A percentile compares a stretch with the other conserved stretches of the same genome.
Evolutionary conservation across 2,888 invertebrate species (phyloP).

Genomic region (Flexamia atlantica): DNA sequence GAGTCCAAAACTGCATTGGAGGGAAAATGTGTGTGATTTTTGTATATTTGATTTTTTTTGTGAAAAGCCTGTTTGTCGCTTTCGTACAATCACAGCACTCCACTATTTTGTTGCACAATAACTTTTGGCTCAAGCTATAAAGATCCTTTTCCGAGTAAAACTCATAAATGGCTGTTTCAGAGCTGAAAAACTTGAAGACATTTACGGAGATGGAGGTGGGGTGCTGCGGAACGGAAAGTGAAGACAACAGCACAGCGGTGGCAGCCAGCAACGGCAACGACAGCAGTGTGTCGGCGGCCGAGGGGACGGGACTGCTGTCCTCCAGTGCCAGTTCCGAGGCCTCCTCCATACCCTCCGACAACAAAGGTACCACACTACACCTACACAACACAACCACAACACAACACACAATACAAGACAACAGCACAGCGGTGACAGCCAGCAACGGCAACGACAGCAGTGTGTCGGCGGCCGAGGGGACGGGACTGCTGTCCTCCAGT

Average conservation of each 20-base stretch:
- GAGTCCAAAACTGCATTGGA: no score
- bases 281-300: not conserved
- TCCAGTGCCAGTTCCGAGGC: constrained; percentile 40
- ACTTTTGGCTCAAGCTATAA: no score
- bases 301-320: not conserved
- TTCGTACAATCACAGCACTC: no score
- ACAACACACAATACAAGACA: no score
- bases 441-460: constrained; percentile 36
- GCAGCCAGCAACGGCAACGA: constrained; percentile 33
- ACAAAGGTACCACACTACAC: no score
- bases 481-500: constrained; percentile 6
- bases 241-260: constrained; percentile 17
- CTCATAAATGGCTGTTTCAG: constrained; percentile 13
- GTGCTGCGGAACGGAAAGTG: constrained; percentile 24
- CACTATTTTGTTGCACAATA: no score
- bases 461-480: not conserved
- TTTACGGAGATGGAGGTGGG: constrained; percentile 28
- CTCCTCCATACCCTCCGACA: constrained; percentile 28
- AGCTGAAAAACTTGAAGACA: constrained; percentile 33
- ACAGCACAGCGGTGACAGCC: not conserved
- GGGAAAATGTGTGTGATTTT: no score
- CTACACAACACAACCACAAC: no score
- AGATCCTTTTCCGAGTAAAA: no score
- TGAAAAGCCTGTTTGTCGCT: no score
- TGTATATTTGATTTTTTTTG: no score